Evolutionary conservation across 1,140 invertebrate genomes (phyloP), one percentile per base, ranked within the genome.

Genomic region (Neodiprion pinetum): DNA sequence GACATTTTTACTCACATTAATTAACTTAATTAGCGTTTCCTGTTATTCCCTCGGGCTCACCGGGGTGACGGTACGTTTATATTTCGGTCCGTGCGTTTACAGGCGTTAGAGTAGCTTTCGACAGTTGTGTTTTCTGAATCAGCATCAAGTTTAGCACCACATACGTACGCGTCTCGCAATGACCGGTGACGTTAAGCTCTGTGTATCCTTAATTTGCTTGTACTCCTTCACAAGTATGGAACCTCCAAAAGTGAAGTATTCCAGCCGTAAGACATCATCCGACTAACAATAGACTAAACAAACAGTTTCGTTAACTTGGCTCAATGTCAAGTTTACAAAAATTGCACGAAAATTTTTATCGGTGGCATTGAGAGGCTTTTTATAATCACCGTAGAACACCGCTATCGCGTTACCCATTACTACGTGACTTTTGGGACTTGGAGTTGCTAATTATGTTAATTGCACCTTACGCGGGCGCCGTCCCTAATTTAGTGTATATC

Each of bases 11-110:
- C 67, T 69, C 67, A 69, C 67, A 85, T 88, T 88, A 88, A 88
- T 87, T 84, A 80, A 82, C 81, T 86, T 82, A 86, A 88, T 86
- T 87, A 80, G 80, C 82, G 79, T 81, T 88, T 88, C 86, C 87
- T 83, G 85, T 84, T 85, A 81, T 83, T 71, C 74, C 73, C 53
- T 40, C 71, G 67, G 50, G 74, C 70, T 73, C 71, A 76, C 17
- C 67, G 11, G 28, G 73, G 12, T 23, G 21, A 21, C 67, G 67
- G 17, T 69, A 65, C 61, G 17, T 47, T 23, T 69, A 12, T 21
- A 21, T 69, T 47, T 69, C 23, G 9, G 53, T 61, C n/a, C 53
- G 53, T 61, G 9, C n/a, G 53, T 61, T 61, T 61, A 61, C 28
- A 40, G 28, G 28, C 28, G 28, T 40, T 40, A 40, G 28, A 3